These are phyloP conservation scores for Pseudopleuronectes americanus DNA, from an alignment of 2,797 vertebrate species.

Conservation along the genomic window DNA sequence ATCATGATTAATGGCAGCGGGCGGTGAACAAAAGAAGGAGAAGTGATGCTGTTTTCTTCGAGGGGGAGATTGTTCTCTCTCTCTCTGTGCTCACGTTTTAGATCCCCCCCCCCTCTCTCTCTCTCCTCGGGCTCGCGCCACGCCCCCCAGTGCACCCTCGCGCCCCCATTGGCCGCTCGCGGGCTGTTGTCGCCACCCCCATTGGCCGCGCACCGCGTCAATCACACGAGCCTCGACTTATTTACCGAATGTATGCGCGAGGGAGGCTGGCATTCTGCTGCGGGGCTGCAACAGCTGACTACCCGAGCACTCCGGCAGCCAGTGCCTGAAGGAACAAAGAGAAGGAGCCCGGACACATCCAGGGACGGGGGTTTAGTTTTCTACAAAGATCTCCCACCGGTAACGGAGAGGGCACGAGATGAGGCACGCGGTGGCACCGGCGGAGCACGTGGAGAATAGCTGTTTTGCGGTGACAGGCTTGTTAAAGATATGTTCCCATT, in stretches of 20 bases:
- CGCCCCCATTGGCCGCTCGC: slow-evolving; percentile 59
- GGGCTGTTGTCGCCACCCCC: slow-evolving; percentile 67
- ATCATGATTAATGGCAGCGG: slow-evolving; percentile 67
- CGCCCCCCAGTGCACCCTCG: slow-evolving; percentile 6
- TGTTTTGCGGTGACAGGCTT: slow-evolving; percentile 77
- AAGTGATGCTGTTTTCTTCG: slow-evolving; percentile 75
- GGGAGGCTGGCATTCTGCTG: slow-evolving; percentile 73
- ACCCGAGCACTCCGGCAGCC: slow-evolving; percentile 60
- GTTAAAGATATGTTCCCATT: slow-evolving; percentile 84
- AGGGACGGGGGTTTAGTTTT: not conserved
- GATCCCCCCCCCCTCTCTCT: slow-evolving; percentile 33
- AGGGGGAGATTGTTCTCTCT: slow-evolving; percentile 47
- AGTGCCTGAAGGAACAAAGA: slow-evolving; percentile 82
- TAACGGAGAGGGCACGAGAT: slow-evolving; percentile 68
- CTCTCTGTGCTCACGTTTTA: slow-evolving; percentile 69
- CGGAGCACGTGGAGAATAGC: slow-evolving; percentile 78
- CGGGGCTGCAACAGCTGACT: slow-evolving; percentile 78
- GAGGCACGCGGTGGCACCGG: slow-evolving; percentile 83
- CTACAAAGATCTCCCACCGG: no score
- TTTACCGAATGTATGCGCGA: slow-evolving; percentile 78
- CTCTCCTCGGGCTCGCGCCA: slow-evolving; percentile 39
- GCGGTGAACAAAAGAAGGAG: slow-evolving; percentile 72
- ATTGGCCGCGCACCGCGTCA: slow-evolving; percentile 72
- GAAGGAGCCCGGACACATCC: slow-evolving; percentile 57
- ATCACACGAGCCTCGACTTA: slow-evolving; percentile 71